A percentile compares a stretch with the other conserved stretches of the same genome.
Evolutionary conservation across 2,888 invertebrate genomes (phyloP).

Genomic region (Magallana nippona): DNA sequence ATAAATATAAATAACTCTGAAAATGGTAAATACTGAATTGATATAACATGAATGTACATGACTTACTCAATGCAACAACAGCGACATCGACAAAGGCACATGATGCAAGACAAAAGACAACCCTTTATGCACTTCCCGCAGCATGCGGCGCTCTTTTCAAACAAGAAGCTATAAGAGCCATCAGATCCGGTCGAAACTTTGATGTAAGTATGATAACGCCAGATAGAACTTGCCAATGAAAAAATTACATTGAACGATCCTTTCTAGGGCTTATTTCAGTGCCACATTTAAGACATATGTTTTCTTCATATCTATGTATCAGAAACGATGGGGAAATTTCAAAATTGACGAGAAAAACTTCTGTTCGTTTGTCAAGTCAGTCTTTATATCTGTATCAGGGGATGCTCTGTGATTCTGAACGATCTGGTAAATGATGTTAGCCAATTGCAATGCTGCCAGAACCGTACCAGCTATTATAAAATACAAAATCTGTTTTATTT

Average conservation of each 20-base stretch:
- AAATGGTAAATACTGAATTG: no score
- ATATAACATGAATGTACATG: no score
- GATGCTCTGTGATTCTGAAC: slow-evolving; percentile 1
- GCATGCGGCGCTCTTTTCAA: neutral
- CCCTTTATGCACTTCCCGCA: neutral
- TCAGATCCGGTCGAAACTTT: neutral
- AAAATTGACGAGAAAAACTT: slow-evolving; percentile 4
- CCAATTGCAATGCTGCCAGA: neutral
- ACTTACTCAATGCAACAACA: slow-evolving; percentile 20
- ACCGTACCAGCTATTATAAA: neutral
- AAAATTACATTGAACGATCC: neutral
- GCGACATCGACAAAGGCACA: neutral
- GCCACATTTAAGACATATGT: neutral
- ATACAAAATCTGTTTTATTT: neutral
- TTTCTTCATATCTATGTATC: neutral
- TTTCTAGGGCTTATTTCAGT: neutral
- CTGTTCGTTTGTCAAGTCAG: neutral
- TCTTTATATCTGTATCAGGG: neutral
- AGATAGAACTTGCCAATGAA: neutral
- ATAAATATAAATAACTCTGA: no score
- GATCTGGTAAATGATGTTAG: neutral
- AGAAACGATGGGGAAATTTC: neutral
- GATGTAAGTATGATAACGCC: neutral
- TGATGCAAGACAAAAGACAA: neutral
- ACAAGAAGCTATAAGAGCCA: neutral